Base-by-base conservation (phyloP, 30 jellyfish, hydroid and myxozoan genomes). In the Nemopilema nomurai region DNA sequence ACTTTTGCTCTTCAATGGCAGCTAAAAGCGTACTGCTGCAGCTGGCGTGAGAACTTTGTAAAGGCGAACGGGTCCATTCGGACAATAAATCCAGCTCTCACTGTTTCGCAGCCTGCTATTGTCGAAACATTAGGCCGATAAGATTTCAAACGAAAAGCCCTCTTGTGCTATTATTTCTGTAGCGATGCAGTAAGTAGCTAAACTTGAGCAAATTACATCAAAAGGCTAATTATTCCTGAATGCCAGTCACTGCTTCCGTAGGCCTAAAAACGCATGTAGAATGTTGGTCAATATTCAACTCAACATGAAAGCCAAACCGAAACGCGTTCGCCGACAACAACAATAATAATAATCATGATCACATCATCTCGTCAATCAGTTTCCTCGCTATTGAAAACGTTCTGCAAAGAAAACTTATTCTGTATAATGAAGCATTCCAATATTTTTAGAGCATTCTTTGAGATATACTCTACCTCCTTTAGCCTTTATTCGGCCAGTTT, bases 231-330 rank as follows among this genome's bases (percentile, higher is more conserved):
- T 3, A 41, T 13, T 41, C 13, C 6, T 41, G 57, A 41, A 41
- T 41, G 13, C 13, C 13, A 13, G 28, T 50, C 41, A 51, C 31
- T 13, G 90, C 90, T 82, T 82, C 90, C 84, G 83, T 71, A 51
- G 84, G 90, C 90, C 83, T 69, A 82, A 49, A 18, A 69, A 82
- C 90, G 89, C 89, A 80, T 80, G 89, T 78, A 79, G 89, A 67
- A 80, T 64, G 79, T 64, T 80, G 74, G 89, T 80, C 81, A 67
- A 80, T 80, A 80, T 80, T 79, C 78, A 80, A 64, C 89, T 21
- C 30, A 80, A 66, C 76, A 65, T 64, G 63, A 25, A 80, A 51
- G 62, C 81, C 16, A 21, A 71, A 28, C 81, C 81, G 81, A 71
- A 29, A 71, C 64, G 52, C 81, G 30, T 67, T 67, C 33, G 32